Conservation (phyloP, 2,113 vertebrate species). For the Semicossyphus pulcher region DNA sequence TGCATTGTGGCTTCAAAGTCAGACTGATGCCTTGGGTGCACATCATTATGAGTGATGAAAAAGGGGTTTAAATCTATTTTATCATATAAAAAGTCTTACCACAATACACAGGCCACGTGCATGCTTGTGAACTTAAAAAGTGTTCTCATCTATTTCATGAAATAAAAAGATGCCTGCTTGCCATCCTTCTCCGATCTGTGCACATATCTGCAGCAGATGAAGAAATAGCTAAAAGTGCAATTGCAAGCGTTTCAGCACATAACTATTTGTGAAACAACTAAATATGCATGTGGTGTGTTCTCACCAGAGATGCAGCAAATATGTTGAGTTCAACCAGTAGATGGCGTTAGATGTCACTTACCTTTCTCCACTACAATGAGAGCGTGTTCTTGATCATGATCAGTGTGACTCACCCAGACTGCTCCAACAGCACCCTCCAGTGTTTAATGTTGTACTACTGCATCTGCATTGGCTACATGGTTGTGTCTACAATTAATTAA, state of each 20-base stretch:
- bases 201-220: neutral
- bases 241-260: neutral
- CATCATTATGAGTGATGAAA: too few relatives aligned
- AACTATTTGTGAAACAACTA: neutral
- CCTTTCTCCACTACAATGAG: neutral
- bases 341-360: neutral
- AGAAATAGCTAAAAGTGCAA: neutral
- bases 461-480: neutral
- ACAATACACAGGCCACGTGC: too few relatives aligned
- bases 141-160: constrained; percentile 12
- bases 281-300: neutral
- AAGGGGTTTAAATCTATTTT: too few relatives aligned
- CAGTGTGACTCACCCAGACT: neutral
- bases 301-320: too few relatives aligned
- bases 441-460: constrained; percentile 4
- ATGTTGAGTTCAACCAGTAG: neutral
- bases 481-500: too few relatives aligned
- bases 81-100: too few relatives aligned
- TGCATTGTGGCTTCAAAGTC: too few relatives aligned
- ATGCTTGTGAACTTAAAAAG: too few relatives aligned
- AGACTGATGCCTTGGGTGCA: too few relatives aligned
- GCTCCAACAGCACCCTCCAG: constrained; percentile 43
- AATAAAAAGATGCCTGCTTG: constrained; percentile 3
- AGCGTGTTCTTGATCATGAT: neutral
- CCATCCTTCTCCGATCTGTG: constrained; percentile 11